Base-by-base conservation (phyloP, 2,113 vertebrate genomes). In the Deroptyus accipitrinus region DNA sequence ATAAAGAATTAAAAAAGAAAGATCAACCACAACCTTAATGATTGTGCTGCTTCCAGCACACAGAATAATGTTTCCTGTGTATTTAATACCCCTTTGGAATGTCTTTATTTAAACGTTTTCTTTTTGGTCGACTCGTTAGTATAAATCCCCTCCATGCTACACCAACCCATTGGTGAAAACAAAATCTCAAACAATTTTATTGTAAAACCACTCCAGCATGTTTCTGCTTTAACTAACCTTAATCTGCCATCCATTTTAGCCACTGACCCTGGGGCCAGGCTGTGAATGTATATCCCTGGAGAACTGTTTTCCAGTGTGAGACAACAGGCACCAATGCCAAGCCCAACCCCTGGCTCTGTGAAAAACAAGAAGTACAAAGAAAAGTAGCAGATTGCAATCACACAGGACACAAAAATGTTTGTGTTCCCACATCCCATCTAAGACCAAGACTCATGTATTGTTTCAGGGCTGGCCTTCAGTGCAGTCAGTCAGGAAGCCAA, bases 211-310 rank as follows among this genome's bases (percentile, higher is more conserved):
- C 33, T 77, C 20, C 27, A 48, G 39, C 14, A 37, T 39, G 28
- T 82, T 95, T 94, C 83, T 95, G 23, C 17, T 95, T 92, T 67
- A 81, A 96, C 97, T 9, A 89, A 99, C 99, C 99, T 99, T 94
- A 99, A 98, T 84, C 99, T 98, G 88, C 99, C 97, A 75, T 99
- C 99, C 98, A 99, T 99, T 98, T 99, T 99, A 94, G 99, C 98
- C 84, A 99, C 99, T 3, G 99, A 99, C 74, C 99, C 99, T 5
- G 99, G 98, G 11, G 99, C 98, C 69, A 99, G 97, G 83, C 99
- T 99, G 93, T 99, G 99, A 89, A 99, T 99, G 94, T 99, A 99
- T 97, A 99, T 99, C 37, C 99, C 99, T 0, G 99, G 99, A 88
- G 98, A 97, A 61, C 98, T 98, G 96, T 99, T 99, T 91, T 99